Percentiles rank a stretch among this genome's conserved stretches.
Conservation (phyloP, 1,140 invertebrate genomes). For the Apis mellifera region Amel_HAv3.1 CM009934.2:7576001-7576500, state of each 20-base stretch:
- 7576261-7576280: too few relatives aligned
- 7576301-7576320: constrained; percentile 73
- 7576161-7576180: too few relatives aligned
- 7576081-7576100: constrained; percentile 65
- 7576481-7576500: constrained; percentile 80
- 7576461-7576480: constrained; percentile 79
- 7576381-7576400: constrained; percentile 80
- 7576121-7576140: constrained; percentile 72
- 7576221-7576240: too few relatives aligned
- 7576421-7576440: constrained; percentile 85
- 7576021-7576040: constrained; percentile 78
- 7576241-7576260: too few relatives aligned
- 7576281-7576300: too few relatives aligned
- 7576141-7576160: background rate
- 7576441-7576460: constrained; percentile 81
- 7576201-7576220: too few relatives aligned
- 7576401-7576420: constrained; percentile 78
- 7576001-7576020: constrained; percentile 72
- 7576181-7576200: too few relatives aligned
- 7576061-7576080: constrained; percentile 69
- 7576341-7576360: constrained; percentile 79
- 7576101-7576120: constrained; percentile 79
- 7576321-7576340: constrained; percentile 82
- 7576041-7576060: constrained; percentile 77
- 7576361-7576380: constrained; percentile 81